Evolutionary conservation across 2,113 vertebrate species (phyloP), one percentile per base, ranked within the genome.

Genomic region (Coracopsis vasa): DNA sequence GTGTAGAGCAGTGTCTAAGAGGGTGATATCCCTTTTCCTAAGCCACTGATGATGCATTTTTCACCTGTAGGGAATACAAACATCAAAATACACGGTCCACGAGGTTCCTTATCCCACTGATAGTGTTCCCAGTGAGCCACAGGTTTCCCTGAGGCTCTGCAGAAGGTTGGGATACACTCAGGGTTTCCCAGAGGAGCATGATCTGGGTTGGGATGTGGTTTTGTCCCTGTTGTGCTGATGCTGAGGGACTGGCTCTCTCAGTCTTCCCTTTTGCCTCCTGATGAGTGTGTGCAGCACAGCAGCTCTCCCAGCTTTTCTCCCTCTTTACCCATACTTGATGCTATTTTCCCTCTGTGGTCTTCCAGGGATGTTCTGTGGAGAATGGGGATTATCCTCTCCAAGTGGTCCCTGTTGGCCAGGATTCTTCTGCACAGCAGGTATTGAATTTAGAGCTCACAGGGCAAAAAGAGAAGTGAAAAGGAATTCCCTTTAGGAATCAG

Each of bases 371-470:
- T 99, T 97, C 94, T 99, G 98, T 97, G 98, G 98, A 71, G 98
- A 98, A 24, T 98, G 98, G 98, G 98, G 98, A 72, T 95, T 98
- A 27, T 97, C 98, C 75, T 98, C 98, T 94, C 98, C 98, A 29
- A 97, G 97, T 73, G 98, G 98, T n/a, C 97, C 94, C 66, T 99
- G 98, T 91, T 97, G 98, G 78, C 97, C 98, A 61, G 99, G 98
- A 72, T 98, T 98, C 96, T 99, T 98, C 97, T 98, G 98, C 92
- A 97, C 95, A 92, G 94, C 97, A 98, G 98, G 98, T 99, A 94
- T 47, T 24, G 29, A 41, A 39, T 53, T 54, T 5, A 37, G 45
- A 1, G 0, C 18, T 79, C 51, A 61, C 10, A 47, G 61, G 18
- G 44, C 28, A 77, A 27, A 53, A 53, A 20, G 29, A 41, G 47